These are phyloP conservation scores for Caenorhabditis doughertyi DNA, from an alignment of 2,888 invertebrate genomes.

Conservation along the genomic window DNA sequence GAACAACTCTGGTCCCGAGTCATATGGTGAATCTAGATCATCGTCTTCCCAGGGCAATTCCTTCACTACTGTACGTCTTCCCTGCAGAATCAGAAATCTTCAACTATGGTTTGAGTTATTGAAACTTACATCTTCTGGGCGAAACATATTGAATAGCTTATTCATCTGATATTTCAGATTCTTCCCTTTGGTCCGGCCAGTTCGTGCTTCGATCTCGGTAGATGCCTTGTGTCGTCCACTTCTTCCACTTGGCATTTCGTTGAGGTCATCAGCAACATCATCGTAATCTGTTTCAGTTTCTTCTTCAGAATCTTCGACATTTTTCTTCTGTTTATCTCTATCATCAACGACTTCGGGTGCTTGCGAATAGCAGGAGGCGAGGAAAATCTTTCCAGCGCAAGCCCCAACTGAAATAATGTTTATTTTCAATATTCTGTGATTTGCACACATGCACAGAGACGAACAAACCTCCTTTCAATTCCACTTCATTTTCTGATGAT, in stretches of 20 bases:
- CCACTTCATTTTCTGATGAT: slow-evolving; percentile 66
- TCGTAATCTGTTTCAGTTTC: slow-evolving; percentile 71
- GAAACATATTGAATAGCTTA: slow-evolving; percentile 55
- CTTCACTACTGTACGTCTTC: slow-evolving; percentile 46
- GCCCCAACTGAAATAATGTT: slow-evolving; percentile 58
- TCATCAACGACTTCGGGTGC: slow-evolving; percentile 69
- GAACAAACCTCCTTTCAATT: slow-evolving; percentile 60
- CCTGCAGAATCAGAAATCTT: slow-evolving; percentile 10
- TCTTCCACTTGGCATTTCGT: slow-evolving; percentile 54
- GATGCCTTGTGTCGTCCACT: slow-evolving; percentile 49
- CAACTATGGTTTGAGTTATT: background rate
- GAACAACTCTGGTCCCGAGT: slow-evolving; percentile 66
- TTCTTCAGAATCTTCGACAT: slow-evolving; percentile 70
- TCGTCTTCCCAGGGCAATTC: slow-evolving; percentile 60
- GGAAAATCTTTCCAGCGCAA: slow-evolving; percentile 67
- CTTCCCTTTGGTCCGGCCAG: slow-evolving; percentile 51
- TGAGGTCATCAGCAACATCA: slow-evolving; percentile 62
- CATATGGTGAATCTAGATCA: slow-evolving; percentile 53
- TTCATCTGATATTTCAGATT: slow-evolving; percentile 59
- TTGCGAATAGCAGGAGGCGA: slow-evolving; percentile 69
- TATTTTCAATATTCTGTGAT: background rate
- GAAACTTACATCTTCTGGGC: slow-evolving; percentile 43
- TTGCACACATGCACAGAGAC: too few species aligned
- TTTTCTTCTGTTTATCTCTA: slow-evolving; percentile 67
- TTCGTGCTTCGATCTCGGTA: slow-evolving; percentile 31